A percentile compares a stretch with the other conserved stretches of the same genome.
phyloP scores from a whole-genome alignment of 2,113 vertebrate genomes.

The Ailuropoda melanoleuca region DNA sequence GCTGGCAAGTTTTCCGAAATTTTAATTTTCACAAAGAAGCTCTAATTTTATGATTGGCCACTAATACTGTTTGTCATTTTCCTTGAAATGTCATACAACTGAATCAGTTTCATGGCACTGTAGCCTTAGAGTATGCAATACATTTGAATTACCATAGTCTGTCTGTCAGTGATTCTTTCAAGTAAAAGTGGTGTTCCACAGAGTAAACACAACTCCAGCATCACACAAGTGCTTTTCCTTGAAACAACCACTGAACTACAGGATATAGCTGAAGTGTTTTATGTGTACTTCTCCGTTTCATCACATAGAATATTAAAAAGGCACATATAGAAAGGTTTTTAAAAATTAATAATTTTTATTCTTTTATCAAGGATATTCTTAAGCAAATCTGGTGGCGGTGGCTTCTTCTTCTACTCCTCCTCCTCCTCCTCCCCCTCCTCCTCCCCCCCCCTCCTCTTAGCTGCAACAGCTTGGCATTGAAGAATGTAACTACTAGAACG shows the following conservation, averaged over 20 bases:
- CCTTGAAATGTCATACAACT: neutral
- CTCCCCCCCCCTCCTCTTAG: neutral
- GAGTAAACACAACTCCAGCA: neutral
- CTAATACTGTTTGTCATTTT: neutral
- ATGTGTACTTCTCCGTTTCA: neutral
- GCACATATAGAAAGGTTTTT: neutral
- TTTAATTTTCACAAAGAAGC: neutral
- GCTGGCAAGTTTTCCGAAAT: neutral
- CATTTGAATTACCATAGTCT: neutral
- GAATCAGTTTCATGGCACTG: neutral
- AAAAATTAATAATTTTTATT: neutral
- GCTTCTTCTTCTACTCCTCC: neutral
- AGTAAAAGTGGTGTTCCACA: neutral
- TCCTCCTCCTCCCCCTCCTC: neutral
- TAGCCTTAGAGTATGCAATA: neutral
- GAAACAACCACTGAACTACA: neutral
- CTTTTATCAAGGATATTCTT: neutral
- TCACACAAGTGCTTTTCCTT: neutral
- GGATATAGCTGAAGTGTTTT: neutral
- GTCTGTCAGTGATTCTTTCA: neutral
- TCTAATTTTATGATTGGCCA: neutral
- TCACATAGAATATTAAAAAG: neutral
- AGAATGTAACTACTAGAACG: neutral
- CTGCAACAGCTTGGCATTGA: neutral
- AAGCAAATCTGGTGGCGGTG: neutral